These are phyloP conservation scores for Tiaroga cobitis DNA, from an alignment of 2,797 vertebrate species.

Conservation along the genomic window DNA sequence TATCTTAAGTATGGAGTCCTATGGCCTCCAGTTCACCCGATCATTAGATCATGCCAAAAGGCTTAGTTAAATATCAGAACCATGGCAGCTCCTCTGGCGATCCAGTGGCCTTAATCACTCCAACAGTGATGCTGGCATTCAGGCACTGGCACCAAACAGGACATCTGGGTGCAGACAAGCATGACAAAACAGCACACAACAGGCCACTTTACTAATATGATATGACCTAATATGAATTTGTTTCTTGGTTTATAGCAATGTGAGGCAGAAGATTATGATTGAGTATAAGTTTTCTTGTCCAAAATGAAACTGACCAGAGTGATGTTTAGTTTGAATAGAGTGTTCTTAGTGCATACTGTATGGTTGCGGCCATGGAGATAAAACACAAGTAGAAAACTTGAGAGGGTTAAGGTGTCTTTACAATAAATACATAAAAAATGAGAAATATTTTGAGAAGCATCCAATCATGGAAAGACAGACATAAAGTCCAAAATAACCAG, in stretches of 20 bases:
- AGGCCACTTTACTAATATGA: not conserved
- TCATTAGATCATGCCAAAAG: slow-evolving; percentile 3
- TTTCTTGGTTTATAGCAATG: not conserved
- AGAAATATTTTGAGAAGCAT: not conserved
- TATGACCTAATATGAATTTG: not conserved
- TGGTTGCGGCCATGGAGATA: not conserved
- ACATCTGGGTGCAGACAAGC: slow-evolving; percentile 9
- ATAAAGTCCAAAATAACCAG: not conserved
- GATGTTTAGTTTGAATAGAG: not conserved
- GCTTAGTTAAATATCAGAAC: slow-evolving; percentile 17
- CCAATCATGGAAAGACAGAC: not conserved
- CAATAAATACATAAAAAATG: not conserved
- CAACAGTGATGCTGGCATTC: not conserved
- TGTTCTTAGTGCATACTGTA: not conserved
- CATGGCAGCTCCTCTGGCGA: slow-evolving; percentile 1
- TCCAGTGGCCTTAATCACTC: not conserved
- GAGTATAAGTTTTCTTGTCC: not conserved
- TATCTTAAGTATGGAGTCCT: not conserved
- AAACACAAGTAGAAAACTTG: not conserved
- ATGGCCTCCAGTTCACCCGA: not conserved
- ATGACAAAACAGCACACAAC: not conserved
- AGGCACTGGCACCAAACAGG: slow-evolving; percentile 14
- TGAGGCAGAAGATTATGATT: not conserved
- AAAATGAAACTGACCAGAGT: not conserved
- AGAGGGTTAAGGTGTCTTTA: not conserved